phyloP scores from a whole-genome alignment of 2,113 vertebrate species.

The Procavia capensis region DNA sequence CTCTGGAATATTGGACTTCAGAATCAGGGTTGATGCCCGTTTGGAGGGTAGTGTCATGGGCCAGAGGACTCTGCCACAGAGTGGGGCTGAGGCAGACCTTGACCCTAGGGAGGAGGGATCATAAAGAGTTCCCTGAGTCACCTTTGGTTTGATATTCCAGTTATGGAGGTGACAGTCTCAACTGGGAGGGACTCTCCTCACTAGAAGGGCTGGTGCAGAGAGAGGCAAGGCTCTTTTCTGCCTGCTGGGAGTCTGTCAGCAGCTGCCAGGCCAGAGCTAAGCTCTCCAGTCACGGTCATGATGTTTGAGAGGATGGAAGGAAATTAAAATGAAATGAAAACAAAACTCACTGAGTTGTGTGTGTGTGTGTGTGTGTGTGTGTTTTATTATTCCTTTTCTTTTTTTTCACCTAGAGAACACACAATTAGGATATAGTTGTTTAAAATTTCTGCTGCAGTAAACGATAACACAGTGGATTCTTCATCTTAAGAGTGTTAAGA shows the following conservation, averaged over 20 bases:
- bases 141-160: neutral
- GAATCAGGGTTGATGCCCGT: neutral
- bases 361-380: too few species aligned
- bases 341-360: neutral
- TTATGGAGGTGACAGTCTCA: neutral
- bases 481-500: neutral
- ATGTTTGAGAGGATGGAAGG: neutral
- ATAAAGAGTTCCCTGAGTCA: neutral
- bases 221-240: neutral
- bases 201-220: neutral
- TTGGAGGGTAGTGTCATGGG: neutral
- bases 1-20: neutral
- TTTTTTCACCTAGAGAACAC: neutral
- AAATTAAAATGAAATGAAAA: neutral
- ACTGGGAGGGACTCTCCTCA: neutral
- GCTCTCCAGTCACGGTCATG: neutral
- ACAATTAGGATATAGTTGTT: neutral
- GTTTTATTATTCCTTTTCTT: neutral
- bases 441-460: neutral
- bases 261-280: neutral
- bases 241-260: neutral
- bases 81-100: neutral
- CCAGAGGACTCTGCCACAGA: neutral
- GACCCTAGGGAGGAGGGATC: neutral
- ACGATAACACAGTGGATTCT: neutral